Base-by-base conservation (phyloP, 2,113 vertebrate genomes). In the Sinocyclocheilus anophthalmus region DNA sequence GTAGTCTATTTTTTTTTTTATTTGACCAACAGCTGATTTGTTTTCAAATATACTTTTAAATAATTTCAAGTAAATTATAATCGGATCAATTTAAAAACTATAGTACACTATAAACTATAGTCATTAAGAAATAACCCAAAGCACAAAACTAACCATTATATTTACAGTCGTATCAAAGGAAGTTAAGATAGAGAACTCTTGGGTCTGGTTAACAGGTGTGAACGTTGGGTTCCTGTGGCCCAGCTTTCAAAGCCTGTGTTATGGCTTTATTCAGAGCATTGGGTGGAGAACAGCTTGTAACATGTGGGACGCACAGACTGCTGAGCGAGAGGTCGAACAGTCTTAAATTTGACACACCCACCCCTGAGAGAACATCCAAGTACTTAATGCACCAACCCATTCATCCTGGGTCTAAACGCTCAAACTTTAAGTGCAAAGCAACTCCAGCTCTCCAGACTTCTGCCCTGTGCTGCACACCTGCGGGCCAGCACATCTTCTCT, bases 381-480 rank as follows among this genome's bases (percentile, higher is more conserved):
- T n/a, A 20, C 42, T 65, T 69, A 12, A 69, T 30, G 37, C 59
- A 12, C 5, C 50, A 67, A 85, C 76, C 72, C 83, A 80, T 84
- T 57, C 80, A 69, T 79, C 55, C 73, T 30, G 55, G 65, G 18
- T 81, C 59, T 45, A 81, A 84, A 75, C 45, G 63, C 84, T 76
- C 80, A 79, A 86, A 89, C 63, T 85, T 84, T 80, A 76, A 45
- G 33, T 85, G 80, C 73, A 85, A 89, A 87, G 55, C 65, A 70
- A 37, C 81, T 57, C 81, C 76, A 87, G 78, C 39, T 14, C 59
- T 82, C 70, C 83, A 87, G 82, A 82, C 77, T 73, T 82, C 78
- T 12, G 26, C 4, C 81, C 65, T 77, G 22, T 14, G 16, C 73
- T 45, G 63, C 85, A 87, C 88, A 89, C 87, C 90, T 90, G 88